Base-by-base conservation (phyloP, 2,113 vertebrate species). In the Bettongia penicillata region DNA sequence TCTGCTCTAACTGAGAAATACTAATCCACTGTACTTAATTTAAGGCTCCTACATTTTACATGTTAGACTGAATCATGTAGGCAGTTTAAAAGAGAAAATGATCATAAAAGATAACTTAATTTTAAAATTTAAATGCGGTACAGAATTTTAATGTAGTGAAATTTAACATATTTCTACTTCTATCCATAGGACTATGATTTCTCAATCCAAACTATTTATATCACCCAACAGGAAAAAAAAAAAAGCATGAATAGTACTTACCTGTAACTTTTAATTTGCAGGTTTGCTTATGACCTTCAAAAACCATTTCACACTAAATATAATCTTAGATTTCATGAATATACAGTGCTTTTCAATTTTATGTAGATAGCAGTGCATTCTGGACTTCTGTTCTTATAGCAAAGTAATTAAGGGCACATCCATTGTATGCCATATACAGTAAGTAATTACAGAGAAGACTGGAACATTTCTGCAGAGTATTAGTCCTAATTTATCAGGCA, bases 1-100 rank as follows among this genome's bases (percentile, higher is more conserved):
- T 98, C 90, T 93, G 51, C 95, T 98, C 22, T 97, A 91, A 97
- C n/a, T 98, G 96, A 98, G 96, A 97, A 97, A 93, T 97, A 90
- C 96, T 98, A 98, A 98, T 97, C 93, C 51, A 97, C 89, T 95
- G 57, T 93, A 95, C 91, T 98, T 97, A 98, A 97, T 98, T 98
- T 98, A 98, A 97, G 96, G 51, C 49, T 93, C 25, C 10, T 90
- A 61, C 93, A 55, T 94, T 98, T 98, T 97, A 61, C 97, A 31
- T 61, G 84, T 96, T 97, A 97, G 51, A 95, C 53, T 96, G 96
- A 98, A 96, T 96, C 28, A 84, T 92, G 25, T 43, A 52, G 68
- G 94, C 90, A 96, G 93, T 96, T 97, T 94, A 96, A 97, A 89
- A 68, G 93, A 96, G 53, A 95, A 98, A 98, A 97, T 94, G 25